Base-by-base conservation (phyloP, 2,113 vertebrate genomes). In the Saccopteryx leptura region DNA sequence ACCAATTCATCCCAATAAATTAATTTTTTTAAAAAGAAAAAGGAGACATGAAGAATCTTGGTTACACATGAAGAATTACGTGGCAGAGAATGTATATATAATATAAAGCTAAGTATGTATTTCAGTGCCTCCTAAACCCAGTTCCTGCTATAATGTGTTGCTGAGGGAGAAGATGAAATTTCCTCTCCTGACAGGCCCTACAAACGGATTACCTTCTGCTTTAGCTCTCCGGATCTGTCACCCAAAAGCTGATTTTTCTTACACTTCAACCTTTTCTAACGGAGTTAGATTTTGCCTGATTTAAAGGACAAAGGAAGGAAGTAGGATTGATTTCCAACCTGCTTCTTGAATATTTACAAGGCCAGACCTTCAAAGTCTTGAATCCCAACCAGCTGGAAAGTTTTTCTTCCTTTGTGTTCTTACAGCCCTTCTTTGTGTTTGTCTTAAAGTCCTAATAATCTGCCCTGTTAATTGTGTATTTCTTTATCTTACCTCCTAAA, bases 281-380 rank as follows among this genome's bases (percentile, higher is more conserved):
- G 85, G 61, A 24, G 52, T 81, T 39, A n/a, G 15, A 80, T 91
- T 83, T 71, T 71, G 39, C 69, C 65, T 78, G 80, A 82, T n/a
- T 84, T 66, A 75, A 93, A 61, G 76, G 71, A 65, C 39, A 48
- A 79, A n/a, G 91, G n/a, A 97, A 97, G 72, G 71, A 95, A 93
- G 69, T 60, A 10, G 39, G 23, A 82, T 71, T 94, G 69, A 75
- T 80, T 87, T 92, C 71, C 46, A 90, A 7, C 46, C 39, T 82
- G 46, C 84, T 92, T 71, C 69, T 87, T 80, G 79, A 78, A 61
- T 95, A 80, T 95, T 92, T 90, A 68, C 46, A 78, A 82, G 18
- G 8, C 52, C 33, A 79, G 65, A 63, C n/a, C 17, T 60, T 90
- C 66, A 71, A 50, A 84, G 24, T 80, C 71, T 92, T 72, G 54